A percentile compares a stretch with the other conserved stretches of the same genome.
These are phyloP conservation scores for Darwinula stevensoni DNA, from an alignment of 2,888 invertebrate genomes.

Conservation along the genomic window DNA sequence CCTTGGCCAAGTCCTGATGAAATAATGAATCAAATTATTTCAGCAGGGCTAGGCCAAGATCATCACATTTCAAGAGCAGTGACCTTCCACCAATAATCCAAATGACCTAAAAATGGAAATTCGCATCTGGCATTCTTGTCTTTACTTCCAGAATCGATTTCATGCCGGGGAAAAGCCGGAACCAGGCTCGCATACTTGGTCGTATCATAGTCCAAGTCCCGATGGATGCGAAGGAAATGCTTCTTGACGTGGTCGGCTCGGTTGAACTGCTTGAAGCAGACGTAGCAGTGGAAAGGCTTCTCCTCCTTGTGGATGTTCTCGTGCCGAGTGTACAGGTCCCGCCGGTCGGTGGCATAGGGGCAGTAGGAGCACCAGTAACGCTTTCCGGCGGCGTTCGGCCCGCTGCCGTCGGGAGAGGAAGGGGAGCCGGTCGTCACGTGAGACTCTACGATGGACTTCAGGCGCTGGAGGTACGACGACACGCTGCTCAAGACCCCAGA, in stretches of 20 bases:
- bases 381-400: slow-evolving; percentile 11
- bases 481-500: slow-evolving; percentile 42
- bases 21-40: too few relatives aligned
- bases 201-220: slow-evolving; percentile 52
- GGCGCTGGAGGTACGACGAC: slow-evolving; percentile 32
- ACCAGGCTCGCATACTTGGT: too few relatives aligned
- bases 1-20: too few relatives aligned
- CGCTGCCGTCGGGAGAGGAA: slow-evolving; percentile 7
- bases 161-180: too few relatives aligned
- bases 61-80: too few relatives aligned
- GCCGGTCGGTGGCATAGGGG: slow-evolving; percentile 65
- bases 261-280: slow-evolving; percentile 73
- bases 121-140: too few relatives aligned
- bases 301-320: slow-evolving; percentile 79
- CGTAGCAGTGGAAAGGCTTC: slow-evolving; percentile 75
- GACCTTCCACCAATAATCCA: too few relatives aligned
- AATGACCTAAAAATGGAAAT: too few relatives aligned
- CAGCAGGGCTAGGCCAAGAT: too few relatives aligned
- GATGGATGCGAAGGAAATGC: slow-evolving; percentile 68
- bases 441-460: slow-evolving; percentile 29
- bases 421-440: slow-evolving; percentile 8
- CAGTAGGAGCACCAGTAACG: slow-evolving; percentile 61
- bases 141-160: too few relatives aligned
- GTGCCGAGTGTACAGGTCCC: slow-evolving; percentile 66
- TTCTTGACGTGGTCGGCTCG: slow-evolving; percentile 81